These are phyloP conservation scores for Holothuria glaberrima DNA, from an alignment of 35 echinoderm and acorn worm species.

Conservation along the genomic window DNA sequence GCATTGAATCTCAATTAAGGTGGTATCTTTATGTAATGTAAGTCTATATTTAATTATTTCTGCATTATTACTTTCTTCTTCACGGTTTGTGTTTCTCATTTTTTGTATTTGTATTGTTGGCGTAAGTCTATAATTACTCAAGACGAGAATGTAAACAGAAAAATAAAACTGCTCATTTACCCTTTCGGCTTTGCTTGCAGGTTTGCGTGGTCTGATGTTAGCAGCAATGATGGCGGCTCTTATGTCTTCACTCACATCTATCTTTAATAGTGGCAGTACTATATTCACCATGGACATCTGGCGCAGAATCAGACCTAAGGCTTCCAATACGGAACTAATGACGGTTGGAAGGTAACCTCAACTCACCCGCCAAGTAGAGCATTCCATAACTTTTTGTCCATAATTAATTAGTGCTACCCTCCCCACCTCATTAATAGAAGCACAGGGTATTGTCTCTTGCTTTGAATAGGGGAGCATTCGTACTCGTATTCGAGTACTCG, in stretches of 20 bases:
- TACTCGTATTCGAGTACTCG: no score
- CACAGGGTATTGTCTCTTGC: no score
- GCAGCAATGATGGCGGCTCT: conserved; percentile 87
- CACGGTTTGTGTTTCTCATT: no score
- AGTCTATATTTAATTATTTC: no score
- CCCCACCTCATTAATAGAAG: no score
- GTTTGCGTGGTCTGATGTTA: conserved; percentile 78
- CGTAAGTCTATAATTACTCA: no score
- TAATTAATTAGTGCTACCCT: neutral
- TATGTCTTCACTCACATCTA: conserved; percentile 88
- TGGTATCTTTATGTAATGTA: no score
- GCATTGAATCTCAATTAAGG: no score
- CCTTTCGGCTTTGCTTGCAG: conserved; percentile 2
- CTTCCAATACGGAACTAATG: conserved; percentile 83
- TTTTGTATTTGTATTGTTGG: no score
- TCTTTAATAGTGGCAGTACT: conserved; percentile 91
- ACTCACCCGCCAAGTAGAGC: neutral
- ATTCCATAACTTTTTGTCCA: neutral
- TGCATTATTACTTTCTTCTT: no score
- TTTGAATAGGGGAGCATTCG: no score
- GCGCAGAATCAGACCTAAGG: conserved; percentile 72
- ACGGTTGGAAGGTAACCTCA: conserved; percentile 71
- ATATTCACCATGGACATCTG: conserved; percentile 90
- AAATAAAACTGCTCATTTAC: neutral
- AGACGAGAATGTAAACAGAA: no score